These are phyloP conservation scores for Vulpes lagopus DNA, from an alignment of 2,113 vertebrate species.

Conservation along the genomic window DNA sequence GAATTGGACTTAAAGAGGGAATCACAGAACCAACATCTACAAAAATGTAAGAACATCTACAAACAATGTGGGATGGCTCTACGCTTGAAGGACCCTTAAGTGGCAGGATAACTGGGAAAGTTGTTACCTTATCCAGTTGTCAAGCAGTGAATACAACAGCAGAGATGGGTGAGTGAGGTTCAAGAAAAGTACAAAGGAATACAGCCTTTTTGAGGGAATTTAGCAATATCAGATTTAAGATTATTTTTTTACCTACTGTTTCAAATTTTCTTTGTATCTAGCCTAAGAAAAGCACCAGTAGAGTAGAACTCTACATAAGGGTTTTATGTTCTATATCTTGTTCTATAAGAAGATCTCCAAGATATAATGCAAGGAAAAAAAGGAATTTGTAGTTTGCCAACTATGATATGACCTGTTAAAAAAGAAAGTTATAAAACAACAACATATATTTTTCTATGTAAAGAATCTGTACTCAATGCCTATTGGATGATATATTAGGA, in stretches of 20 bases:
- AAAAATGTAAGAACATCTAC: background rate
- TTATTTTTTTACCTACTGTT: background rate
- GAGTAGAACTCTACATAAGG: background rate
- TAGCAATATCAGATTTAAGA: background rate
- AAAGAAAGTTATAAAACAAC: background rate
- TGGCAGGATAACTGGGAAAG: background rate
- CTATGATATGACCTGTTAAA: background rate
- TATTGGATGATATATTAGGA: background rate
- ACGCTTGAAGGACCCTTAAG: background rate
- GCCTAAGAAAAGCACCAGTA: background rate
- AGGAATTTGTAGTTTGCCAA: background rate
- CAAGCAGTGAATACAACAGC: background rate
- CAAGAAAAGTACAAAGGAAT: background rate
- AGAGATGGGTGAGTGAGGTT: background rate
- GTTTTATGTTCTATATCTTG: background rate
- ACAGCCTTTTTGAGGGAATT: background rate
- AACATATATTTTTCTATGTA: background rate
- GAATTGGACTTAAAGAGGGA: background rate
- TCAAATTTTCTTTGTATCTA: slow-evolving; percentile 2
- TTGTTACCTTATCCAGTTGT: background rate
- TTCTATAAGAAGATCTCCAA: background rate
- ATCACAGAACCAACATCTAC: background rate
- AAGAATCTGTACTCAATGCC: background rate
- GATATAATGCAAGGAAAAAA: background rate
- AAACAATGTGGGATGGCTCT: background rate